Percentiles rank a stretch among this genome's conserved stretches.
phyloP scores from a whole-genome alignment of 1,140 invertebrate genomes.

The Aphidius ervi region DNA sequence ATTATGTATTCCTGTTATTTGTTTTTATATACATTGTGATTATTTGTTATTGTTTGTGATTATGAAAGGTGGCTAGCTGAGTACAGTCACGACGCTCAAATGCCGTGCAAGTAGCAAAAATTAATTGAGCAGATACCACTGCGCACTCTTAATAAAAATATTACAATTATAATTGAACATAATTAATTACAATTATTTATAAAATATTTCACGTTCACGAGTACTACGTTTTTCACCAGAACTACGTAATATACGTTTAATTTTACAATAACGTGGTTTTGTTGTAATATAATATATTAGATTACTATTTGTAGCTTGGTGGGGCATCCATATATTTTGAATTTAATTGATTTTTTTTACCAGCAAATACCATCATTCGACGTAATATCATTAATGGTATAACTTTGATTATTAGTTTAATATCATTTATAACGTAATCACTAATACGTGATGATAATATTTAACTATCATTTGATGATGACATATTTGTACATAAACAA shows the following conservation, averaged over 20 bases:
- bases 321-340: constrained; percentile 75
- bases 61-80: too few relatives aligned
- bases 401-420: constrained; percentile 72
- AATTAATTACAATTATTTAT: too few relatives aligned
- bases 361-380: constrained; percentile 59
- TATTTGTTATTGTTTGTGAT: too few relatives aligned
- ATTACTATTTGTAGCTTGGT: constrained; percentile 75
- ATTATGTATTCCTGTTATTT: too few relatives aligned
- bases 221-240: constrained; percentile 65
- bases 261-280: constrained; percentile 71
- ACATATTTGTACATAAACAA: constrained; percentile 87
- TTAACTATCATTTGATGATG: constrained; percentile 78
- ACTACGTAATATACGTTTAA: constrained; percentile 76
- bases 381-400: constrained; percentile 71
- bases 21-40: too few relatives aligned
- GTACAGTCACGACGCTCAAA: too few relatives aligned
- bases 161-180: too few relatives aligned
- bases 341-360: constrained; percentile 64
- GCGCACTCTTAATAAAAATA: too few relatives aligned
- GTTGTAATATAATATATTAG: constrained; percentile 73
- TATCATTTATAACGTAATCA: constrained; percentile 50
- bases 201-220: constrained; percentile 67
- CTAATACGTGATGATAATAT: constrained; percentile 63
- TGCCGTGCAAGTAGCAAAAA: too few relatives aligned
- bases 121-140: too few relatives aligned